Evolutionary conservation across 2,888 invertebrate species (phyloP).

Genomic region (Laothoe populi): DNA sequence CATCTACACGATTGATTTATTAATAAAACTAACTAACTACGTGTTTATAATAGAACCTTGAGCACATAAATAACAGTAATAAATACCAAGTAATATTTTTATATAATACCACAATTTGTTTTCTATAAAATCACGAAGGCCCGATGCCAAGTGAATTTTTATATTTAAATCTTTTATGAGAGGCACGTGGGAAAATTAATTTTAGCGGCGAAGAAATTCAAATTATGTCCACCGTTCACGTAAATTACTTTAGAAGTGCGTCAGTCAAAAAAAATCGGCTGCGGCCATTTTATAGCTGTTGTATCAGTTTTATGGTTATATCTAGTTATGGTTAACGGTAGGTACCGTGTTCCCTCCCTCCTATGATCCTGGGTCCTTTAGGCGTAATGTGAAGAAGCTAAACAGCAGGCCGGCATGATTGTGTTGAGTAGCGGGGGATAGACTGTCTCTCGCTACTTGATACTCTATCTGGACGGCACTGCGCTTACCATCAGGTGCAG

Average conservation of each 20-base stretch:
- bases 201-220: constrained; percentile 46
- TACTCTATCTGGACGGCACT: no score
- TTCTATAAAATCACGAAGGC: constrained; percentile 38
- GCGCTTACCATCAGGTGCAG: no score
- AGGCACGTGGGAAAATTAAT: constrained; percentile 58
- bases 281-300: not conserved
- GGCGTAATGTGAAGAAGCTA: no score
- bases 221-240: constrained; percentile 44
- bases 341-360: no score
- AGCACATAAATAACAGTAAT: constrained; percentile 16
- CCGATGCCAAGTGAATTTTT: constrained; percentile 55
- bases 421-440: no score
- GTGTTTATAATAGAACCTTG: not conserved
- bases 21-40: not conserved
- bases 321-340: no score
- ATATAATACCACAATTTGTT: constrained; percentile 37
- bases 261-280: constrained; percentile 9
- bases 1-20: not conserved
- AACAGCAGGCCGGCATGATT: no score
- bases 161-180: constrained; percentile 57
- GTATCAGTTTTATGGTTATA: not conserved
- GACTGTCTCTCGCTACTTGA: no score
- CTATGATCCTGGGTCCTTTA: no score
- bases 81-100: constrained; percentile 34
- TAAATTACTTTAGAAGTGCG: constrained; percentile 47